Evolutionary conservation across 2,888 invertebrate species (phyloP).

Genomic region (Cetonia aurata): DNA sequence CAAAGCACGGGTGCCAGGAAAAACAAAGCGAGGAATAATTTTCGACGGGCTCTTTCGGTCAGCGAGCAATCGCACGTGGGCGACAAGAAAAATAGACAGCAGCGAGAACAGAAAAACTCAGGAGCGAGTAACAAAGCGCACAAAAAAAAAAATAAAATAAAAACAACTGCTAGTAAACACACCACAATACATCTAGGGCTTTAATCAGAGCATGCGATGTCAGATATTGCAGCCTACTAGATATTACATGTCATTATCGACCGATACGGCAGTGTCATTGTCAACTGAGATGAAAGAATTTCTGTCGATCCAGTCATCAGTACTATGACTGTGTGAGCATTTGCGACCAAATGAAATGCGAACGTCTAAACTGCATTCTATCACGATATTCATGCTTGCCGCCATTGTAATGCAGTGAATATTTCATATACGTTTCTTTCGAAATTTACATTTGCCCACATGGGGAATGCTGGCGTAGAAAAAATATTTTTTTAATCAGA

Average conservation of each 20-base stretch:
- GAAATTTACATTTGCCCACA: neutral
- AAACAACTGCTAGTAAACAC: neutral
- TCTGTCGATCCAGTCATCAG: constrained; percentile 3
- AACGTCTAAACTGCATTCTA: constrained; percentile 13
- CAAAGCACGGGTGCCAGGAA: neutral
- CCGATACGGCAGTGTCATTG: neutral
- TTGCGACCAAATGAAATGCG: constrained; percentile 10
- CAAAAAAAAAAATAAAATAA: neutral
- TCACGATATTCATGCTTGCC: constrained; percentile 13
- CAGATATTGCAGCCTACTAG: neutral
- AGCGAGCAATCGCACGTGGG: constrained; percentile 8
- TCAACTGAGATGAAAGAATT: constrained; percentile 30
- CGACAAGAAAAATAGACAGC: constrained; percentile 9
- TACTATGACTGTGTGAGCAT: neutral
- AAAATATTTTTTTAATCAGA: neutral
- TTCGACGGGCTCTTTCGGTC: constrained; percentile 6
- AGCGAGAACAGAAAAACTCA: neutral
- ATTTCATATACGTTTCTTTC: neutral
- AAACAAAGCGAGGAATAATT: no score
- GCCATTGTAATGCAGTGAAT: neutral
- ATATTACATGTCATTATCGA: neutral
- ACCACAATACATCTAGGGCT: neutral
- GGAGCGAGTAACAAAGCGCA: neutral
- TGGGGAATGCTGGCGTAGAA: neutral
- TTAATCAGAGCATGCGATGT: constrained; percentile 29